phyloP scores from a whole-genome alignment of 2,113 vertebrate genomes.

The Gymnarchus niloticus region DNA sequence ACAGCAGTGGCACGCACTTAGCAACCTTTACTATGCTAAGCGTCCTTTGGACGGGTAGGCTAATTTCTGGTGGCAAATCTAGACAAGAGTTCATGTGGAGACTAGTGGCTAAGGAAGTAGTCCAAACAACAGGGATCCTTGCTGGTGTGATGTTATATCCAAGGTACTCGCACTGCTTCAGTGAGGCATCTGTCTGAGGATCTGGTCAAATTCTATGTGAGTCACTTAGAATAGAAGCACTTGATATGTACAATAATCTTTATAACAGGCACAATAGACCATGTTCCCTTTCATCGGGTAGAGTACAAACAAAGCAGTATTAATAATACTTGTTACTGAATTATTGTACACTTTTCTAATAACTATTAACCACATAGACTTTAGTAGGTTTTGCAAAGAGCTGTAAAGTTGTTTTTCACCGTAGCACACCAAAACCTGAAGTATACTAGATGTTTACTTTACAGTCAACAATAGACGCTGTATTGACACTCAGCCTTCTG shows the following conservation, averaged over 20 bases:
- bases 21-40: neutral
- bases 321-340: neutral
- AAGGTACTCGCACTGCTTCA: neutral
- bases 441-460: neutral
- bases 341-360: neutral
- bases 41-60: neutral
- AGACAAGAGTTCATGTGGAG: slow-evolving; percentile 1
- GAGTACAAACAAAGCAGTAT: neutral
- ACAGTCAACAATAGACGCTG: neutral
- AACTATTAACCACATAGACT: neutral
- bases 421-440: neutral
- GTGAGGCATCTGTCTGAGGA: neutral
- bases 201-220: neutral
- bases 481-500: neutral
- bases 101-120: neutral
- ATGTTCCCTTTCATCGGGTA: neutral
- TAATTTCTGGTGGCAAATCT: neutral
- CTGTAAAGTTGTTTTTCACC: neutral
- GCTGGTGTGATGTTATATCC: neutral
- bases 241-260: neutral
- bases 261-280: neutral
- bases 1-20: neutral
- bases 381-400: neutral
- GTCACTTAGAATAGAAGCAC: neutral
- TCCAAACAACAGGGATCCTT: neutral